Evolutionary conservation across 2,113 vertebrate genomes (phyloP), one percentile per base, ranked within the genome.

Genomic region (Alligator sinensis): DNA sequence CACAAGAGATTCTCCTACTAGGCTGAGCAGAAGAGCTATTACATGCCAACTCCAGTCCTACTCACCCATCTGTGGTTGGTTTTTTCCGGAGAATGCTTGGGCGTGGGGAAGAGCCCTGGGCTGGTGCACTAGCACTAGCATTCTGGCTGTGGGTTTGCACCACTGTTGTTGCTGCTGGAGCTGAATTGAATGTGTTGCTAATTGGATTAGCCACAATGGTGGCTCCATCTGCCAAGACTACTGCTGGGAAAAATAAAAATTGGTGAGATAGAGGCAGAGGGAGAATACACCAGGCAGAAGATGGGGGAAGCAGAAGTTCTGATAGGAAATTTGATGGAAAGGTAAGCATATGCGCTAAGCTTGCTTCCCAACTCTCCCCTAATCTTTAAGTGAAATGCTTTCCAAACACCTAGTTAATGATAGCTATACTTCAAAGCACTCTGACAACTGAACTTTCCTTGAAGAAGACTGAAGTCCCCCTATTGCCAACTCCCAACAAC

Each of bases 41-140:
- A 19, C 22, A 74, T 11, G 55, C 21, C 22, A 61, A 57, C 4
- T 80, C 34, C 8, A 55, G 59, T 1, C 18, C 47, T 75, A 97
- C 99, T 99, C 93, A 99, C 99, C 99, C 98, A 83, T 99, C 99
- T 1, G 98, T 98, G 88, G 99, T 93, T 8, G 99, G 99, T 62
- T 99, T 99, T 97, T 99, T 99, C 74, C 99, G 99, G 8, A 99
- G 99, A 95, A 99, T 99, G 96, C 99, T 99, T 1, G 99, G 99
- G 92, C 99, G 98, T 0, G 99, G 99, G n/a, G 99, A 99, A 4
- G 99, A 99, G 89, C 98, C 99, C 83, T 99, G 98, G 47, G 99
- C 98, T 18, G 99, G 98, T 11, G 98, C 97, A 3, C 97, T 99
- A 87, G 98, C 98, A 74, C 98, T 98, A 80, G 97, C 98, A 80